A percentile compares a stretch with the other conserved stretches of the same genome.
Conservation (phyloP, 2,888 invertebrate genomes). For the Hydroisotoma schaefferi region DNA sequence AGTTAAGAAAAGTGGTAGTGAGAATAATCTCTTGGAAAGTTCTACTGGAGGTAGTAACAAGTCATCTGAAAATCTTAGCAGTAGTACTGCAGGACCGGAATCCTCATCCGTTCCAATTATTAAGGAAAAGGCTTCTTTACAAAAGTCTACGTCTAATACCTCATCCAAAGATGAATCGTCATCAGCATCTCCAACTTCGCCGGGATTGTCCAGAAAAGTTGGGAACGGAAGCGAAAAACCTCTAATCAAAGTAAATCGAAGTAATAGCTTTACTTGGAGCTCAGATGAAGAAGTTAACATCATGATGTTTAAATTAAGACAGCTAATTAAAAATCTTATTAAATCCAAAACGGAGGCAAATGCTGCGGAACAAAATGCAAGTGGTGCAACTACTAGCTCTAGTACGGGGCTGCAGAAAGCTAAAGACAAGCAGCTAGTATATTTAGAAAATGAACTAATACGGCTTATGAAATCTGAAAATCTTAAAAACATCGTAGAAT, state of each 20-base stretch:
- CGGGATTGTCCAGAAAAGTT: slow-evolving; percentile 41
- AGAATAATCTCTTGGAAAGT: slow-evolving; percentile 22
- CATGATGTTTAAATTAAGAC: slow-evolving; percentile 92
- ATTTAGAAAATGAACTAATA: slow-evolving; percentile 84
- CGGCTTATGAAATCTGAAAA: slow-evolving; percentile 90
- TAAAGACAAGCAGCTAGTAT: slow-evolving; percentile 79
- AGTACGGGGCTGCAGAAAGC: slow-evolving; percentile 50
- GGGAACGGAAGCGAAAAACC: slow-evolving; percentile 19
- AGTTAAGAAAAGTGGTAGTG: slow-evolving; percentile 39
- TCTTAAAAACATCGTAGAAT: slow-evolving; percentile 86
- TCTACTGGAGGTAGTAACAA: slow-evolving; percentile 1
- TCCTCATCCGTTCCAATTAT: neutral
- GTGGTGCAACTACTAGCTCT: slow-evolving; percentile 1
- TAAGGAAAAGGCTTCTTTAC: neutral
- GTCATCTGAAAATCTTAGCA: slow-evolving; percentile 6
- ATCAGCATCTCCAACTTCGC: slow-evolving; percentile 25
- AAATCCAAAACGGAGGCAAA: slow-evolving; percentile 33
- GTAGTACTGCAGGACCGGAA: neutral
- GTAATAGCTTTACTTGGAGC: slow-evolving; percentile 67
- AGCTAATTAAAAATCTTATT: slow-evolving; percentile 88
- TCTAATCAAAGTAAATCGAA: slow-evolving; percentile 41
- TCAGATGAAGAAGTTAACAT: slow-evolving; percentile 90
- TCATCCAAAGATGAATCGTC: neutral
- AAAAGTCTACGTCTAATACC: neutral
- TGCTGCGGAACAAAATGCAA: neutral